These are phyloP conservation scores for Anas bernieri DNA, from an alignment of 2,797 vertebrate species.

Conservation along the genomic window DNA sequence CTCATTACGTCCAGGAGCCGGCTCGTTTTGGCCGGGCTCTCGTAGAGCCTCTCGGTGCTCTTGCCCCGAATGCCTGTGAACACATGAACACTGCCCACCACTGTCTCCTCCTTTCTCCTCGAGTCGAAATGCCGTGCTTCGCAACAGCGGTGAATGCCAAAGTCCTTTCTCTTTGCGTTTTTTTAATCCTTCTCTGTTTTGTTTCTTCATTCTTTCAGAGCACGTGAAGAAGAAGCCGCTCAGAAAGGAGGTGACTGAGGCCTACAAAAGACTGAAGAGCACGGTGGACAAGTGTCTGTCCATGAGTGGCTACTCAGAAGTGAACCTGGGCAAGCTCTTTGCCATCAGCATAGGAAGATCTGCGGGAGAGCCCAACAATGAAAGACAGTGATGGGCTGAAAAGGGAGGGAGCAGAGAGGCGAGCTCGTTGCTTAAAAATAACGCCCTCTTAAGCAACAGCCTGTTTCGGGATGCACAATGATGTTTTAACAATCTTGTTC, in stretches of 20 bases:
- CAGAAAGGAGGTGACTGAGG: conserved; percentile 62
- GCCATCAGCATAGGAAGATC: conserved; percentile 81
- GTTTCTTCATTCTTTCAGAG: conserved; percentile 60
- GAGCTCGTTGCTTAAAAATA: not conserved
- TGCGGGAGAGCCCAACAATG: conserved; percentile 20
- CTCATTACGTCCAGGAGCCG: not conserved
- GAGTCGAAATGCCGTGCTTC: not conserved
- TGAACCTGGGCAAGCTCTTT: conserved; percentile 94
- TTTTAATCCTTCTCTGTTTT: conserved; percentile 46
- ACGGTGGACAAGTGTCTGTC: conserved; percentile 85
- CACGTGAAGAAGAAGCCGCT: conserved; percentile 57
- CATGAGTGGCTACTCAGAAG: conserved; percentile 91
- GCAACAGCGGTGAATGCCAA: not conserved
- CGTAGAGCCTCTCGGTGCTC: not conserved
- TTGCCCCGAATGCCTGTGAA: not conserved
- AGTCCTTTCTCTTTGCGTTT: not conserved
- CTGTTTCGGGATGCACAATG: not conserved
- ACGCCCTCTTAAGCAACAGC: not conserved
- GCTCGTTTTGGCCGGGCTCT: not conserved
- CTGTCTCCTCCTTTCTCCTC: not conserved
- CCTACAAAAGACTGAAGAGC: conserved; percentile 87
- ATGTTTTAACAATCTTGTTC: not conserved
- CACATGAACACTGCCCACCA: no score
- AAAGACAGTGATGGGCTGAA: conserved; percentile 2
- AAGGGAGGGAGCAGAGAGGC: not conserved